Percentiles rank a stretch among this genome's conserved stretches.
These are phyloP conservation scores for Parnassius glacialis DNA, from an alignment of 2,888 invertebrate genomes.

Conservation along the genomic window DNA sequence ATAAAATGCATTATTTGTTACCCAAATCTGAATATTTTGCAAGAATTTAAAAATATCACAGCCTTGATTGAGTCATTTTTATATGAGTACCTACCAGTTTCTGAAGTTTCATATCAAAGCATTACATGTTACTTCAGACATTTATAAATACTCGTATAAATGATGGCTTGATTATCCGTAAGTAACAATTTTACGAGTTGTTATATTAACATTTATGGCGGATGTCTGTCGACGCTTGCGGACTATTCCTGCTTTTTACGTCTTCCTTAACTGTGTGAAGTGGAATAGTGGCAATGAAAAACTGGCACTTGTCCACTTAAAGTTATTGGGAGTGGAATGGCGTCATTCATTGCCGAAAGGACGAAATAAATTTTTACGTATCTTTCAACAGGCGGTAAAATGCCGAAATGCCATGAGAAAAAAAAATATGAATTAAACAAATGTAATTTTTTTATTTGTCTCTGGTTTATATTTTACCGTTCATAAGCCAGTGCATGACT, in stretches of 20 bases:
- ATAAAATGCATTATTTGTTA: too few relatives aligned
- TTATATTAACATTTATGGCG: conserved; percentile 38
- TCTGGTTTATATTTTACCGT: too few relatives aligned
- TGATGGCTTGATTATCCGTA: conserved; percentile 28
- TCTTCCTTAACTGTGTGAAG: conserved; percentile 34
- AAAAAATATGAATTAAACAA: too few relatives aligned
- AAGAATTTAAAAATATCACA: too few relatives aligned
- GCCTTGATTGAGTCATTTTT: too few relatives aligned
- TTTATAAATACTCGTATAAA: conserved; percentile 26
- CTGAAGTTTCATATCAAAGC: conserved; percentile 15
- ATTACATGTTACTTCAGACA: conserved; percentile 6
- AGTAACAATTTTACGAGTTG: conserved; percentile 32
- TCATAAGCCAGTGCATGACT: too few relatives aligned
- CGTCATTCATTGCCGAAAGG: background rate
- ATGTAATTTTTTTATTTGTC: too few relatives aligned
- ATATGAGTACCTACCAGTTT: too few relatives aligned
- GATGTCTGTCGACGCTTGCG: conserved; percentile 32
- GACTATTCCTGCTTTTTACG: conserved; percentile 33
- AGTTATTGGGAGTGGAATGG: conserved; percentile 16
- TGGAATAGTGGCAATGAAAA: conserved; percentile 37
- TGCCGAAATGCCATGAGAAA: too few relatives aligned
- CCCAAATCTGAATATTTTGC: too few relatives aligned
- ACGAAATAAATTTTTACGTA: background rate
- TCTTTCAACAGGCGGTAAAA: background rate
- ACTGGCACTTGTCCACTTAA: conserved; percentile 31